Conservation (phyloP, 2,113 vertebrate genomes). For the Gila orcuttii region DNA sequence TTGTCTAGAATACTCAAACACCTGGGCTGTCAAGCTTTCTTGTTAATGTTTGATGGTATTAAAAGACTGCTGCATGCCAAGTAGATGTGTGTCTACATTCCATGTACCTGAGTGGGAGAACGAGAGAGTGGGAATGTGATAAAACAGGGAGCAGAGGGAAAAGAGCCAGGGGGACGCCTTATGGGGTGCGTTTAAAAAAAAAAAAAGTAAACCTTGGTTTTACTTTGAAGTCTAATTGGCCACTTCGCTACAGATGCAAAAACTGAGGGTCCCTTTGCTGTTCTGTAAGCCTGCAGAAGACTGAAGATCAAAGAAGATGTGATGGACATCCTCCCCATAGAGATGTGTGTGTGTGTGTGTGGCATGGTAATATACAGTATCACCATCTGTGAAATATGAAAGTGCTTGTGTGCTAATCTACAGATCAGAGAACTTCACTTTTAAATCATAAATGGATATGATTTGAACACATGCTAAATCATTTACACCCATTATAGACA, state of each 20-base stretch:
- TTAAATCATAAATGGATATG: not conserved
- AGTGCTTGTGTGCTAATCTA: not conserved
- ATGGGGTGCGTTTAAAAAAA: slow-evolving; percentile 35
- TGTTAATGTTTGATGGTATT: slow-evolving; percentile 26
- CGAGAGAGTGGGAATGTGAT: slow-evolving; percentile 17
- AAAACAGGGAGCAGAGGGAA: slow-evolving; percentile 17
- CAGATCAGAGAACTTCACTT: not conserved
- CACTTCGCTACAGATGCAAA: slow-evolving; percentile 24
- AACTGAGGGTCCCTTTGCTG: slow-evolving; percentile 41
- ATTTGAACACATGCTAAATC: not conserved
- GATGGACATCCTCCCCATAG: slow-evolving; percentile 25
- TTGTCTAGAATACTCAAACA: slow-evolving; percentile 4
- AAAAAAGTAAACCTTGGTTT: slow-evolving; percentile 32
- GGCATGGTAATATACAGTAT: not conserved
- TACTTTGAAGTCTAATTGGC: slow-evolving; percentile 56
- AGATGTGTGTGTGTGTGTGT: slow-evolving; percentile 2
- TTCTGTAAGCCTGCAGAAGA: slow-evolving; percentile 28
- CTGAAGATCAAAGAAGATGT: slow-evolving; percentile 47
- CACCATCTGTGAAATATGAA: slow-evolving; percentile 8
- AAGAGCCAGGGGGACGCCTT: slow-evolving; percentile 27
- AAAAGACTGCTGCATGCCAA: not conserved
- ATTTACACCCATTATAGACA: not conserved
- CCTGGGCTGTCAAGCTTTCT: slow-evolving; percentile 22
- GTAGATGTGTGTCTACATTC: slow-evolving; percentile 14
- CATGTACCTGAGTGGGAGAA: not conserved